Evolutionary conservation across 2,797 vertebrate genomes (phyloP).

Genomic region (Dromococcyx pavoninus): DNA sequence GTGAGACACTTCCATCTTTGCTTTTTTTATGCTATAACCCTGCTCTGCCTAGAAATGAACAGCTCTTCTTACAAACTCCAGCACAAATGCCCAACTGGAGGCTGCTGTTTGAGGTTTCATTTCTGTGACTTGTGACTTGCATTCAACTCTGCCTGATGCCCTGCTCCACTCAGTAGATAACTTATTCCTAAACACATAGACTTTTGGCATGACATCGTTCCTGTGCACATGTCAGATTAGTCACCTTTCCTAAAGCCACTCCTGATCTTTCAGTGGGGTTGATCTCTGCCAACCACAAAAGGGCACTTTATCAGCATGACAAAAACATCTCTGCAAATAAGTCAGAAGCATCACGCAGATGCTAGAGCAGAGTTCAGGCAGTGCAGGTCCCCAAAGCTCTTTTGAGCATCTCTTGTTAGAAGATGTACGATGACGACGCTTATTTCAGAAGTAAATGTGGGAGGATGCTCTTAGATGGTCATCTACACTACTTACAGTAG

Average conservation of each 20-base stretch:
- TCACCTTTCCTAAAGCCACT: background rate
- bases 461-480: background rate
- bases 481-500: background rate
- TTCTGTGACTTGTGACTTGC: background rate
- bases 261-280: background rate
- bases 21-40: background rate
- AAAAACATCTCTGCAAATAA: background rate
- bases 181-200: background rate
- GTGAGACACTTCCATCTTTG: background rate
- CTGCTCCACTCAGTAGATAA: background rate
- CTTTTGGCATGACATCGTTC: background rate
- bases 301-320: background rate
- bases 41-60: background rate
- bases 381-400: background rate
- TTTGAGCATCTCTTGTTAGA: background rate
- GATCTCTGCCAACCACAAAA: background rate
- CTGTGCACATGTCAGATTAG: background rate
- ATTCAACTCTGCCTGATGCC: background rate
- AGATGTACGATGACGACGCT: rapidly evolving
- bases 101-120: background rate
- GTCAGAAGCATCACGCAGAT: background rate
- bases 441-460: background rate
- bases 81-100: background rate
- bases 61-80: background rate
- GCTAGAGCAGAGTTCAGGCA: background rate